These are phyloP conservation scores for Drosophila azteca DNA, from an alignment of 1,140 invertebrate species.

Conservation along the genomic window DNA sequence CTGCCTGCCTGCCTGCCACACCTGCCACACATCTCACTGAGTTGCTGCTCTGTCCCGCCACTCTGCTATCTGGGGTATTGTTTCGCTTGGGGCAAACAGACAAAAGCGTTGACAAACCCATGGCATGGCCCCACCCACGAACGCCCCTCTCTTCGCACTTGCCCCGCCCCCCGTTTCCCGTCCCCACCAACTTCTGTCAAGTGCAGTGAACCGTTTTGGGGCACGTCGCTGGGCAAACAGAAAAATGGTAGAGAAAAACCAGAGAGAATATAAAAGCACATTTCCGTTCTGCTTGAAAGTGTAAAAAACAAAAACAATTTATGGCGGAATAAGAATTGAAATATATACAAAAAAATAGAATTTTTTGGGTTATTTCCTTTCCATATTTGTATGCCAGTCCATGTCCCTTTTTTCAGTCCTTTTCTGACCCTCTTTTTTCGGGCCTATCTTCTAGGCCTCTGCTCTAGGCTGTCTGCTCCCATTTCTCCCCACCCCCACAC, in stretches of 20 bases:
- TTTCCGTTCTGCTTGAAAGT: constrained; percentile 74
- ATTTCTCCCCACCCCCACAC: too few species aligned
- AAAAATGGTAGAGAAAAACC: constrained; percentile 46
- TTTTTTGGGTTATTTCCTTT: not conserved
- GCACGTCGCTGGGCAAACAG: constrained; percentile 55
- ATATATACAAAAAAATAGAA: constrained; percentile 9
- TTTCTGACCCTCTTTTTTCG: too few species aligned
- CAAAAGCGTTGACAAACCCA: constrained; percentile 73
- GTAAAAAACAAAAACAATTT: constrained; percentile 42
- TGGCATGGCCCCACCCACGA: constrained; percentile 1
- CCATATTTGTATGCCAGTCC: not conserved
- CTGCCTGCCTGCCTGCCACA: constrained; percentile 36
- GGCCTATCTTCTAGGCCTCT: too few species aligned
- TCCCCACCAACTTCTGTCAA: constrained; percentile 45
- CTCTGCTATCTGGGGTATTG: constrained; percentile 39
- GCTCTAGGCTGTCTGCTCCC: too few species aligned
- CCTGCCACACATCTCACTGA: constrained; percentile 29
- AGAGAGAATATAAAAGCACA: constrained; percentile 53
- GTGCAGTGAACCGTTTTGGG: constrained; percentile 79
- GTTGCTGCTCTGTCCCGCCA: not conserved
- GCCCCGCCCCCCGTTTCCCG: not conserved
- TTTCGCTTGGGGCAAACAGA: constrained; percentile 57
- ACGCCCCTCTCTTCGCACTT: not conserved
- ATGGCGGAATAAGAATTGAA: constrained; percentile 20
- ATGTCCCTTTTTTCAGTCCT: too few species aligned